Conservation (phyloP, 2,113 vertebrate species). For the Butorides virescens region DNA sequence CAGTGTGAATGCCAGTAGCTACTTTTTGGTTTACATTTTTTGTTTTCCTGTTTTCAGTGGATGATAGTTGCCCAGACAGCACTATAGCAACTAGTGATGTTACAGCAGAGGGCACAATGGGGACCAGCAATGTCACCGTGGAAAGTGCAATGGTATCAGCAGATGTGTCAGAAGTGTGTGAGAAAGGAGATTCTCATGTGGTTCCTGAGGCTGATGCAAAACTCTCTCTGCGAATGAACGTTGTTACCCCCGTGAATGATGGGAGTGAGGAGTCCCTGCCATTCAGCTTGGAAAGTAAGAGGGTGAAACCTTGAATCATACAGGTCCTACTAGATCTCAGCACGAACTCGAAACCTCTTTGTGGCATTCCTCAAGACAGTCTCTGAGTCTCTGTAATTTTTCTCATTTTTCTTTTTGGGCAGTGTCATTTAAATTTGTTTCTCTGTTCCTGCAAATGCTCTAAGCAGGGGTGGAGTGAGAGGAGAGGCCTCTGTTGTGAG, state of each 20-base stretch:
- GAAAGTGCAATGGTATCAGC: slow-evolving; percentile 79
- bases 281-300: slow-evolving; percentile 95
- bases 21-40: neutral
- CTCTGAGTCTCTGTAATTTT: neutral
- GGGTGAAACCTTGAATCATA: neutral
- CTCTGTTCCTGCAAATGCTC: slow-evolving; percentile 27
- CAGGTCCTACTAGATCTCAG: neutral
- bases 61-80: slow-evolving; percentile 79
- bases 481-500: slow-evolving; percentile 13
- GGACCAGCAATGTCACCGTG: slow-evolving; percentile 70
- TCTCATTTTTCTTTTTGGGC: slow-evolving; percentile 1
- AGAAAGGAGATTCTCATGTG: slow-evolving; percentile 41
- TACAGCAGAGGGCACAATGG: slow-evolving; percentile 76
- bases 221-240: slow-evolving; percentile 89
- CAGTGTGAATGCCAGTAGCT: neutral
- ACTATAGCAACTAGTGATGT: slow-evolving; percentile 73
- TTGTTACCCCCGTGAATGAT: slow-evolving; percentile 87
- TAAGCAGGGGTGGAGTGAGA: slow-evolving; percentile 13
- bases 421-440: slow-evolving; percentile 15
- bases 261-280: slow-evolving; percentile 81
- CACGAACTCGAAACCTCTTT: neutral
- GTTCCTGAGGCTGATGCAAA: slow-evolving; percentile 75
- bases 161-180: slow-evolving; percentile 73
- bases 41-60: slow-evolving; percentile 74
- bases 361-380: neutral